phyloP scores from a whole-genome alignment of 2,888 invertebrate species.

The Yponomeuta plumbellus region DNA sequence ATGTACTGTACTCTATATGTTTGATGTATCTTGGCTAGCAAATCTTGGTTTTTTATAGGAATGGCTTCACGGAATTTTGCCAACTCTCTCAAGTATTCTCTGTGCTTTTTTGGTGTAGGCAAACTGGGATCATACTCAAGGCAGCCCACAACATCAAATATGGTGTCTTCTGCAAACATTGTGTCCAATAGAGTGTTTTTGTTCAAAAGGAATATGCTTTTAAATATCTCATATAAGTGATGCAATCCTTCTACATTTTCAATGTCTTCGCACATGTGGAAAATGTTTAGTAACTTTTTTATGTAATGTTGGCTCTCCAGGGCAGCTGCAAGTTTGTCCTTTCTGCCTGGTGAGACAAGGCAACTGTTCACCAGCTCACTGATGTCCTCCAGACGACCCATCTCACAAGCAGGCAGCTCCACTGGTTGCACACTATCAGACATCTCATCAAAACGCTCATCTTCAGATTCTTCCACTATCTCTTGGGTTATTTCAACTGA shows the following conservation, averaged over 20 bases:
- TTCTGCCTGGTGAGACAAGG: conserved; percentile 90
- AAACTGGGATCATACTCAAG: conserved; percentile 97
- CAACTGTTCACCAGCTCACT: conserved; percentile 94
- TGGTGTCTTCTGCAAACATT: conserved; percentile 97
- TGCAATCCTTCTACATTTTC: conserved; percentile 96
- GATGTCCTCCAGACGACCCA: conserved; percentile 95
- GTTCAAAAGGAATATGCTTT: conserved; percentile 98
- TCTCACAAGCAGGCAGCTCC: conserved; percentile 96
- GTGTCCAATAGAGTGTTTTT: conserved; percentile 98
- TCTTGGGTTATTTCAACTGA: conserved; percentile 98
- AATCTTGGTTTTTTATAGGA: conserved; percentile 95
- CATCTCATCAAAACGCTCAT: conserved; percentile 98
- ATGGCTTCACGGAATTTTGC: conserved; percentile 96
- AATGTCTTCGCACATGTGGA: conserved; percentile 97
- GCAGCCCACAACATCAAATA: conserved; percentile 98
- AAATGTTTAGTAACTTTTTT: conserved; percentile 94
- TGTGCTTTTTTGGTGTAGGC: conserved; percentile 91
- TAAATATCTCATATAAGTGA: conserved; percentile 97
- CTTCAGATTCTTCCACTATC: conserved; percentile 96
- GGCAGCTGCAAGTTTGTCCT: conserved; percentile 95
- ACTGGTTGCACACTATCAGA: conserved; percentile 95
- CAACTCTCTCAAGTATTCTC: conserved; percentile 95
- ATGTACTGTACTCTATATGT: conserved; percentile 99
- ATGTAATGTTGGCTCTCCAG: conserved; percentile 97
- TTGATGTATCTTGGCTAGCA: conserved; percentile 98